Base-by-base conservation (phyloP, 2,888 invertebrate genomes). In the Conops quadrifasciatus region DNA sequence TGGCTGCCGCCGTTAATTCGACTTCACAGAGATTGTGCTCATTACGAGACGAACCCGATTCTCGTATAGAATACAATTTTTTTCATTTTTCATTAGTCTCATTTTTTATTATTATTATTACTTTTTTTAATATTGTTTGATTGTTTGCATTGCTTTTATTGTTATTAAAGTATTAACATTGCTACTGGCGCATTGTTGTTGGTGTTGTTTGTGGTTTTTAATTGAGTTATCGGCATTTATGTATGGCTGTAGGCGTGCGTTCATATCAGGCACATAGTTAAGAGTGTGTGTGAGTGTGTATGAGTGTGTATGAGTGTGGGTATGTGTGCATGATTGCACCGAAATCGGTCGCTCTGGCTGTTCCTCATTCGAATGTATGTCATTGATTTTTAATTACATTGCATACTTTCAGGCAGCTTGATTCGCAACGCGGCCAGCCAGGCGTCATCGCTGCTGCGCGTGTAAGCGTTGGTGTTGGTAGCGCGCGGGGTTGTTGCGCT, bases 301-400 rank as follows among this genome's bases (percentile, higher is more conserved):
- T 45, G 45, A n/a, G 15, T 45, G 45, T 15, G 15, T 15, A 45
- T 45, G 1, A 45, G 21, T 13, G 13, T 21, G 24, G 19, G 53
- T 19, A 1, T 53, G 53, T 53, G 58, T 21, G 53, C 11, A 24
- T 13, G 58, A 16, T 11, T 51, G 62, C 21, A 24, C 58, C 49
- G 68, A 68, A 71, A 71, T 71, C 71, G 36, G 4, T 36, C 36
- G 36, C 9, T 36, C 36, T 51, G 64, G 45, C 64, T 53, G 68
- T 51, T 43, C 28, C 47, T 47, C 56, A 56, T 80, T 81, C 77
- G 78, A 80, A 80, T 79, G 77, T 81, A 73, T 82, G 83, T 78
- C 83, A 83, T 83, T 83, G 82, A 83, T 82, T 82, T 82, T 83
- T 81, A 83, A 83, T 83, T 83, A 81, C 80, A 78, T 76, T 80